Evolutionary conservation across 2,797 vertebrate genomes (phyloP).

Genomic region (Limosa lapponica): DNA sequence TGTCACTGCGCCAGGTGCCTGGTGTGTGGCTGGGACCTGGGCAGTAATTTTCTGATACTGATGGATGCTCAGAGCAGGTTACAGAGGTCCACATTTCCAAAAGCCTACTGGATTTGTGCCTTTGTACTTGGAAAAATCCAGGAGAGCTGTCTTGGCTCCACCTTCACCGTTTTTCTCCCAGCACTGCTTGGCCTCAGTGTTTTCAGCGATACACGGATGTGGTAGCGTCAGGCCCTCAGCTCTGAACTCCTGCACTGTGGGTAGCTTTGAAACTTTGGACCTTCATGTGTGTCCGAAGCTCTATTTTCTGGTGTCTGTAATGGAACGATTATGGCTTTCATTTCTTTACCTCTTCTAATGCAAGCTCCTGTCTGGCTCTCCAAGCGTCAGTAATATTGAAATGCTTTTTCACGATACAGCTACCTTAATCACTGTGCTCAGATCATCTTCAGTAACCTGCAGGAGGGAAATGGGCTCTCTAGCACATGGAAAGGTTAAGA

Average conservation of each 20-base stretch:
- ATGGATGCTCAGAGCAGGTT: neutral
- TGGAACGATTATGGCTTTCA: neutral
- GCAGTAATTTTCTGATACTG: neutral
- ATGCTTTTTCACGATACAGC: neutral
- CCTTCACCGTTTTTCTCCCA: accelerated
- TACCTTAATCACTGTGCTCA: neutral
- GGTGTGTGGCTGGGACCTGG: accelerated
- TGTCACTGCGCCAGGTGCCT: neutral
- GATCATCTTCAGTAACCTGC: neutral
- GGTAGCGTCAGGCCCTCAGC: neutral
- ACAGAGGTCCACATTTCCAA: accelerated
- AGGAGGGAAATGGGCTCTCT: constrained; percentile 7
- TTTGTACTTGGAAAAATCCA: neutral
- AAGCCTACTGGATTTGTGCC: neutral
- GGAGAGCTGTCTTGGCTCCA: neutral
- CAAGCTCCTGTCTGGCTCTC: neutral
- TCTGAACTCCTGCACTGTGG: accelerated
- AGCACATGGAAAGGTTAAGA: neutral
- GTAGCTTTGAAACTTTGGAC: neutral
- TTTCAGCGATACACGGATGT: accelerated
- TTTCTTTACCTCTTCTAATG: neutral
- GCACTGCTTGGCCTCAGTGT: neutral
- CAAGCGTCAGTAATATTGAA: neutral
- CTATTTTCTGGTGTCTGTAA: neutral
- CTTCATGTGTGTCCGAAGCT: neutral